Evolutionary conservation across 2,888 invertebrate genomes (phyloP).

Genomic region (Plusia festucae): DNA sequence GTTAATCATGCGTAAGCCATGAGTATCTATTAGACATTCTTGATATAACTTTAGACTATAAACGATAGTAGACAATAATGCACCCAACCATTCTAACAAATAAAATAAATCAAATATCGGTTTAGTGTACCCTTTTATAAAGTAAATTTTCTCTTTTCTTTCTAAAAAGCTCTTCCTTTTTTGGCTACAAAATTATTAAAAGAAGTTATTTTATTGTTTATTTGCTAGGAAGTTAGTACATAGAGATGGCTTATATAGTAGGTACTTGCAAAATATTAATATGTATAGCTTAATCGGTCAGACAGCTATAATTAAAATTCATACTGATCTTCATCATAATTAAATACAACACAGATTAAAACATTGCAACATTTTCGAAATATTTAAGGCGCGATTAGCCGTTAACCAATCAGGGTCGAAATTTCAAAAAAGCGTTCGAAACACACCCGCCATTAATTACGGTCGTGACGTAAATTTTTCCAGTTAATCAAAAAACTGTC

Average conservation of each 20-base stretch:
- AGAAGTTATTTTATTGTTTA: too few relatives aligned
- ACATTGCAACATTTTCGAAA: slow-evolving; percentile 20
- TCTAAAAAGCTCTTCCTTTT: slow-evolving; percentile 1
- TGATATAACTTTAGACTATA: not conserved
- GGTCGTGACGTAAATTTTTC: slow-evolving; percentile 75
- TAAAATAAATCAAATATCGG: not conserved
- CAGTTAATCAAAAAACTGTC: slow-evolving; percentile 82
- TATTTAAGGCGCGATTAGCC: slow-evolving; percentile 34
- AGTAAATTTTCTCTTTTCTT: too few relatives aligned
- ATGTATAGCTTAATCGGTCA: not conserved
- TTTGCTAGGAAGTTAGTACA: too few relatives aligned
- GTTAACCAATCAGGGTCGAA: slow-evolving; percentile 41
- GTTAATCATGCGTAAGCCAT: slow-evolving; percentile 1
- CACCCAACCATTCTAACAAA: not conserved
- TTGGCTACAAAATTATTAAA: too few relatives aligned
- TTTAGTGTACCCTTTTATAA: not conserved
- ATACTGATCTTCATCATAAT: not conserved
- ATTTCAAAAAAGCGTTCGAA: slow-evolving; percentile 49
- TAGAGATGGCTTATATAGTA: too few relatives aligned
- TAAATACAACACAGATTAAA: not conserved
- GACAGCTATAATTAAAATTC: not conserved
- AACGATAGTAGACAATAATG: not conserved
- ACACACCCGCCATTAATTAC: slow-evolving; percentile 79
- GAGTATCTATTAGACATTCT: slow-evolving; percentile 5
- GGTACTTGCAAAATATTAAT: too few relatives aligned